These are phyloP conservation scores for Lasius platythorax DNA, from an alignment of 2,888 invertebrate genomes.

Conservation along the genomic window DNA sequence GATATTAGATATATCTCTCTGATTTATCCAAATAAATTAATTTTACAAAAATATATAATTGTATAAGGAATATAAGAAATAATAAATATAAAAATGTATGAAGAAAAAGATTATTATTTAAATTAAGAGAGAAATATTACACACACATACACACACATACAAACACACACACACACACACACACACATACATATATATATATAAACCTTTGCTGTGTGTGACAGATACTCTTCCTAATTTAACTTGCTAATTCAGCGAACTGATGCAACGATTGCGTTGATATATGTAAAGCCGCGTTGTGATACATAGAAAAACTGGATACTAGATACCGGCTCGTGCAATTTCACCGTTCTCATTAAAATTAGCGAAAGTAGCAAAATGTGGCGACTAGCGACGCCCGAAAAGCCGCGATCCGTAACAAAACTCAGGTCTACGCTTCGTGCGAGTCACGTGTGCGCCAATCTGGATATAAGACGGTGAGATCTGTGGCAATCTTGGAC, in stretches of 20 bases:
- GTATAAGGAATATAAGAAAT: not conserved
- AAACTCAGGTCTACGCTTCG: constrained; percentile 51
- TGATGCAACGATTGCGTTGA: not conserved
- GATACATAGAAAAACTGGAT: constrained; percentile 20
- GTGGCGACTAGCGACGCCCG: constrained; percentile 18
- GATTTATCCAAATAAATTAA: not conserved
- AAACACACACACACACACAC: too few relatives aligned
- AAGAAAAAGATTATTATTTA: too few relatives aligned
- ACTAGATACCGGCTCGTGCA: constrained; percentile 20
- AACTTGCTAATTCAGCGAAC: not conserved
- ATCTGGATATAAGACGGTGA: constrained; percentile 3
- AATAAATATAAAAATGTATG: too few relatives aligned
- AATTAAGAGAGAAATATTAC: too few relatives aligned
- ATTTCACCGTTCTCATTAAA: constrained; percentile 46
- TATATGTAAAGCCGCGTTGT: not conserved
- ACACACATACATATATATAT: too few relatives aligned
- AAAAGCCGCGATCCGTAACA: constrained; percentile 69
- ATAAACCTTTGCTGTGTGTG: not conserved
- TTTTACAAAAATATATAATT: not conserved
- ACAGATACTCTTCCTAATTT: not conserved
- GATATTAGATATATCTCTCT: not conserved
- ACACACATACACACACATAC: too few relatives aligned
- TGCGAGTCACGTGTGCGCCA: not conserved
- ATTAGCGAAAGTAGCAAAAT: constrained; percentile 64
- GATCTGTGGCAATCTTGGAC: constrained; percentile 50